Conservation (phyloP, 2,888 invertebrate species). For the Ormyrus nitidulus region DNA sequence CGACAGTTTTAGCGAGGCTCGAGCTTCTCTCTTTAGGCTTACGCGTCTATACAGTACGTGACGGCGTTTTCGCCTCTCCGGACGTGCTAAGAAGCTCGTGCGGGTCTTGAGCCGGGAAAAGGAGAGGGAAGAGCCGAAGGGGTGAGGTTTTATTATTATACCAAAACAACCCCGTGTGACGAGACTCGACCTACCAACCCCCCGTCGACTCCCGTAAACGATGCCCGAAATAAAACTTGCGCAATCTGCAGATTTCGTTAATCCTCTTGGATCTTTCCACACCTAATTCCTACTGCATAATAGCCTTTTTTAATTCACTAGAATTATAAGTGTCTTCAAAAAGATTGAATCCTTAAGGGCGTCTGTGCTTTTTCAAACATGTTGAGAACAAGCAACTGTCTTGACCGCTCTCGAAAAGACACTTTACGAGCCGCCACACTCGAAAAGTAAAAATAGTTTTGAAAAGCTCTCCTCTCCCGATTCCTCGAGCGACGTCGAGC, state of each 20-base stretch:
- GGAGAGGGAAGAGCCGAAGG: background rate
- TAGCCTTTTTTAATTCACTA: too few species aligned
- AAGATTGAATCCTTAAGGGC: background rate
- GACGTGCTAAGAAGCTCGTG: background rate
- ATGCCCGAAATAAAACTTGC: background rate
- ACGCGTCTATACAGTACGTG: too few species aligned
- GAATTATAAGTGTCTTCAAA: too few species aligned
- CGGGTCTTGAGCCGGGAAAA: background rate
- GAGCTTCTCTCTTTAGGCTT: background rate
- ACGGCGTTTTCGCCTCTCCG: background rate
- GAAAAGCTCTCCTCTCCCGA: background rate
- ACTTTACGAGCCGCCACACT: slow-evolving; percentile 3
- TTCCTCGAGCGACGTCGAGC: background rate
- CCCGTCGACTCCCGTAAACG: slow-evolving; percentile 4
- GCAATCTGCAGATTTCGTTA: too few species aligned
- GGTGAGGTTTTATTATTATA: slow-evolving; percentile 1
- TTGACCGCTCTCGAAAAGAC: too few species aligned
- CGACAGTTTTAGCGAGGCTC: background rate
- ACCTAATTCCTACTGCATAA: too few species aligned
- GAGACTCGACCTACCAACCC: background rate
- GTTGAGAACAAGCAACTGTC: background rate
- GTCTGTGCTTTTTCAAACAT: background rate
- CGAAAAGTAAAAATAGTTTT: background rate
- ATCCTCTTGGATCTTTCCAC: too few species aligned
- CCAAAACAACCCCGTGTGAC: background rate